phyloP scores from a whole-genome alignment of 2,888 invertebrate species.

The Erynnis tages region DNA sequence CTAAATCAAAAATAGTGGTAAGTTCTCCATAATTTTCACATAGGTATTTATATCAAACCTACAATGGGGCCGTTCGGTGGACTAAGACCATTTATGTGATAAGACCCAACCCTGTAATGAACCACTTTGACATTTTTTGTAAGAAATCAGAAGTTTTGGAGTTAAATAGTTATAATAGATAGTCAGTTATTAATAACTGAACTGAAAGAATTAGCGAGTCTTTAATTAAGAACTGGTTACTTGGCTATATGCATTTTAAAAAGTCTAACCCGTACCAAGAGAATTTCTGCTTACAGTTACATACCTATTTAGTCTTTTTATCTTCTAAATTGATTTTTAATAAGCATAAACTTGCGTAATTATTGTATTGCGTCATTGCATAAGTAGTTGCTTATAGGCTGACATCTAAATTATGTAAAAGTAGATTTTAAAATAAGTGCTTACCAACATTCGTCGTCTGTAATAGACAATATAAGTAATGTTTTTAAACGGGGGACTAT shows the following conservation, averaged over 20 bases:
- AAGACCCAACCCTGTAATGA: no score
- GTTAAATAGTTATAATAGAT: not conserved
- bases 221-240: conserved; percentile 8
- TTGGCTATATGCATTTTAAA: not conserved
- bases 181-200: not conserved
- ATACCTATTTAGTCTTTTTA: not conserved
- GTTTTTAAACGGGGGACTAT: no score
- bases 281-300: not conserved
- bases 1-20: no score
- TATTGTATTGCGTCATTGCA: conserved; percentile 2
- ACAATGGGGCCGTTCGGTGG: no score
- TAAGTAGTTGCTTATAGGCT: not conserved
- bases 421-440: conserved; percentile 8
- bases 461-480: no score
- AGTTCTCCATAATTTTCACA: no score
- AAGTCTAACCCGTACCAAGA: not conserved
- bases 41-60: no score
- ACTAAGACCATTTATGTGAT: no score
- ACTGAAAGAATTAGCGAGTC: not conserved
- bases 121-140: no score
- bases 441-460: not conserved
- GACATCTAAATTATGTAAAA: conserved; percentile 4
- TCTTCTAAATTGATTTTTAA: conserved; percentile 12
- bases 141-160: no score
- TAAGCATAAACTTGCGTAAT: conserved; percentile 9